Conservation (phyloP, 2,797 vertebrate genomes). For the Denticeps clupeoides region DNA sequence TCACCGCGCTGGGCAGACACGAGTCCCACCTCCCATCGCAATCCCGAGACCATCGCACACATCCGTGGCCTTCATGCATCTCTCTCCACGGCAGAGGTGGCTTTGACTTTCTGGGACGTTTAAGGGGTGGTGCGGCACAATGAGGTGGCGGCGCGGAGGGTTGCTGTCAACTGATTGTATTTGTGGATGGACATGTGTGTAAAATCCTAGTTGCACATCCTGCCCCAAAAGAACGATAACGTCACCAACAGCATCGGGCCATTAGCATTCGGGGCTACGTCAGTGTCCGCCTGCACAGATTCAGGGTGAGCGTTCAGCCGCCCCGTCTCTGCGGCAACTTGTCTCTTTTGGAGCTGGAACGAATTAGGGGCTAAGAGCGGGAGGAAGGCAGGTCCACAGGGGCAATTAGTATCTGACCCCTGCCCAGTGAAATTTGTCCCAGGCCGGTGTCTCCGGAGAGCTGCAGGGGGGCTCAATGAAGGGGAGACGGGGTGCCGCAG, state of each 20-base stretch:
- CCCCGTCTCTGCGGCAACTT: conserved; percentile 4
- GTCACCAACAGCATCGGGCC: conserved; percentile 61
- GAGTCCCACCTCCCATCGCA: too few species aligned
- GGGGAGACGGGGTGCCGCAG: conserved; percentile 29
- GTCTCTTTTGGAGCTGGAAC: conserved; percentile 27
- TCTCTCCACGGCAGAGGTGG: too few species aligned
- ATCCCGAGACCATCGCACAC: too few species aligned
- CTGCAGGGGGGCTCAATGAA: conserved; percentile 27
- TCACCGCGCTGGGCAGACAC: conserved; percentile 35
- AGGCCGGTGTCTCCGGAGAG: conserved; percentile 9
- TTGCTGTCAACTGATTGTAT: conserved; percentile 22
- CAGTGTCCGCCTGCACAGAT: conserved; percentile 59
- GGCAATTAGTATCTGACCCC: conserved; percentile 48
- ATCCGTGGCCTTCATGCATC: too few species aligned
- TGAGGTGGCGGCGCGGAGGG: too few species aligned
- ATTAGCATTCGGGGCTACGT: conserved; percentile 64
- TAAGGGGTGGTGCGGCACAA: conserved; percentile 24
- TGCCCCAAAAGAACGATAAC: conserved; percentile 52
- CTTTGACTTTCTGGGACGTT: conserved; percentile 27
- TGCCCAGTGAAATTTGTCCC: conserved; percentile 25
- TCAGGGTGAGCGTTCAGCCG: conserved; percentile 25
- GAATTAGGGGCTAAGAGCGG: conserved; percentile 29
- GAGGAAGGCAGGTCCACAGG: conserved; percentile 21
- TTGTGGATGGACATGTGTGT: conserved; percentile 45
- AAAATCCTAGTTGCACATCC: conserved; percentile 58